phyloP scores from a whole-genome alignment of 2,888 invertebrate species.

The Rhyacophila evoluta region DNA sequence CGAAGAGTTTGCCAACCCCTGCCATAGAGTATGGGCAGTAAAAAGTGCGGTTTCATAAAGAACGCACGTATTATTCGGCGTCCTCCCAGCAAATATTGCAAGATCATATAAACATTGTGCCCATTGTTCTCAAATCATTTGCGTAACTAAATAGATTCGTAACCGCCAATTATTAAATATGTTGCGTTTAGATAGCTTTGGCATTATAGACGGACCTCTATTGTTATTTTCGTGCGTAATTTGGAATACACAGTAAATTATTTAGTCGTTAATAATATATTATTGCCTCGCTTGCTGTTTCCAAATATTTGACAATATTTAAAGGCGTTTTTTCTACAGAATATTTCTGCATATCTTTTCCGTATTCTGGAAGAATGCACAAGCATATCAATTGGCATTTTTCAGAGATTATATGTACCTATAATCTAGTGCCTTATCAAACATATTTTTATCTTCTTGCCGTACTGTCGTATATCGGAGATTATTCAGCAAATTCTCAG shows the following conservation, averaged over 20 bases:
- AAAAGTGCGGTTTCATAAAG: not conserved
- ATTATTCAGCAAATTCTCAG: too few relatives aligned
- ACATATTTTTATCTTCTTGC: too few relatives aligned
- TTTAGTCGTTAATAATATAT: not conserved
- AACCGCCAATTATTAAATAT: not conserved
- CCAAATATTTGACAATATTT: too few relatives aligned
- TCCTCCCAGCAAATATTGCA: not conserved
- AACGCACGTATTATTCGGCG: not conserved
- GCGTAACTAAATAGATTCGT: not conserved
- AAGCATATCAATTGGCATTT: too few relatives aligned
- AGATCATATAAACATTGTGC: not conserved
- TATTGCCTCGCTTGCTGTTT: not conserved
- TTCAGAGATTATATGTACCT: too few relatives aligned
- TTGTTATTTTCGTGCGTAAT: slow-evolving; percentile 4
- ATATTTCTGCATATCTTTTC: too few relatives aligned
- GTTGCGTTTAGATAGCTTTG: not conserved
- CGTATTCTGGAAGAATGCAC: too few relatives aligned
- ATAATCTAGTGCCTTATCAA: too few relatives aligned
- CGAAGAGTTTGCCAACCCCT: too few relatives aligned
- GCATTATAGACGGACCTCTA: not conserved
- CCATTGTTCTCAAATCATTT: not conserved
- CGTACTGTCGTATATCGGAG: too few relatives aligned
- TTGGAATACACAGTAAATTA: not conserved
- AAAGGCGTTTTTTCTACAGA: too few relatives aligned
- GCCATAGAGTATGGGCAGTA: not conserved